Evolutionary conservation across 2,113 vertebrate species (phyloP).

Genomic region (Heterotis niloticus): DNA sequence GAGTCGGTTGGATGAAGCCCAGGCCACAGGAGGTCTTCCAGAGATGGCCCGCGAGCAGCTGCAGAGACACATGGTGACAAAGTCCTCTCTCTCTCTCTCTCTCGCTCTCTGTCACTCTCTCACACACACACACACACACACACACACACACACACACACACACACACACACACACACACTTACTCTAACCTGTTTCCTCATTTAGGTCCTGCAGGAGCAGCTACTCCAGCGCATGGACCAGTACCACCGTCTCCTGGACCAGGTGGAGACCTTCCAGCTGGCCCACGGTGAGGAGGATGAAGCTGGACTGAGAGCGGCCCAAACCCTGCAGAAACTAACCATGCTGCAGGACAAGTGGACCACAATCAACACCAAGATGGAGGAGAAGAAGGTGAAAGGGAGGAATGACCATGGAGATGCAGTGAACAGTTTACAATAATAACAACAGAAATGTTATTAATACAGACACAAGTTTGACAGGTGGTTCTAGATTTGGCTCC

Average conservation of each 20-base stretch:
- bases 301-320: slow-evolving; percentile 72
- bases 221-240: slow-evolving; percentile 74
- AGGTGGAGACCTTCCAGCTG: slow-evolving; percentile 85
- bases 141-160: neutral
- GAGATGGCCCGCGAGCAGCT: slow-evolving; percentile 95
- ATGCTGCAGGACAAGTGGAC: slow-evolving; percentile 93
- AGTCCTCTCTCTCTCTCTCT: too few species aligned
- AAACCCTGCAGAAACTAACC: slow-evolving; percentile 87
- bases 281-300: slow-evolving; percentile 77
- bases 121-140: too few species aligned
- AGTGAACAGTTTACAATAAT: neutral
- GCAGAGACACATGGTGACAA: slow-evolving; percentile 83
- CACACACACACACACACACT: neutral
- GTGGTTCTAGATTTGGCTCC: too few species aligned
- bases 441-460: too few species aligned
- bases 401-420: neutral
- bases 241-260: slow-evolving; percentile 83
- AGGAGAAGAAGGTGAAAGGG: slow-evolving; percentile 81
- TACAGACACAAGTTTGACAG: too few species aligned
- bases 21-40: slow-evolving; percentile 90
- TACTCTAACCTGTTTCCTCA: neutral
- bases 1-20: slow-evolving; percentile 85
- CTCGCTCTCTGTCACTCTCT: too few species aligned
- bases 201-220: slow-evolving; percentile 83
- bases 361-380: slow-evolving; percentile 87